phyloP scores from a whole-genome alignment of 1,140 invertebrate species.

The Saxidomus purpurata region DNA sequence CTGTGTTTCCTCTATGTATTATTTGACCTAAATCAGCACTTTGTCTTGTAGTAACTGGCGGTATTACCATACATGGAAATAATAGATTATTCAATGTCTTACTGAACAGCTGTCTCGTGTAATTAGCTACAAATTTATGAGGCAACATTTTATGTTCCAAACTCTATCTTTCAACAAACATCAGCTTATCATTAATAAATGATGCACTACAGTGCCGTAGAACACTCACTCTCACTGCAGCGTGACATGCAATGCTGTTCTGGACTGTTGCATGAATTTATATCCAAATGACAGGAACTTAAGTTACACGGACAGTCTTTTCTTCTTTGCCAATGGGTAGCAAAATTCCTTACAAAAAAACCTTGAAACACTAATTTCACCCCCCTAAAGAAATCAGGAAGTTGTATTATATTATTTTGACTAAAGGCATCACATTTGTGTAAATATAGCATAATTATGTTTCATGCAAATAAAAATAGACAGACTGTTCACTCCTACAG shows the following conservation, averaged over 20 bases:
- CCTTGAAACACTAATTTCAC: too few relatives aligned
- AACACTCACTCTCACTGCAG: not conserved
- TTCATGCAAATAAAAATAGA: too few relatives aligned
- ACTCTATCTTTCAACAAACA: not conserved
- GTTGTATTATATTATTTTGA: too few relatives aligned
- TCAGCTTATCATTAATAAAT: slow-evolving; percentile 11
- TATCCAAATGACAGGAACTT: not conserved
- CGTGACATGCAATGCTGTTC: not conserved
- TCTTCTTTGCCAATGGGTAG: too few relatives aligned
- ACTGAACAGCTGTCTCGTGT: slow-evolving; percentile 2
- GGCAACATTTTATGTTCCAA: not conserved
- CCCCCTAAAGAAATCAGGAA: too few relatives aligned
- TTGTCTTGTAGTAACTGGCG: not conserved
- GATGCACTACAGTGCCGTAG: not conserved
- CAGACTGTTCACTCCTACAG: too few relatives aligned
- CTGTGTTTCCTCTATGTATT: not conserved
- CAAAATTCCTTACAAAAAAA: too few relatives aligned
- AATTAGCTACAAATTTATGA: slow-evolving; percentile 34
- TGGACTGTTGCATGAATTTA: not conserved
- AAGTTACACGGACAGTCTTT: too few relatives aligned
- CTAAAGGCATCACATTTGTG: too few relatives aligned
- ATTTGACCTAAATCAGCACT: not conserved
- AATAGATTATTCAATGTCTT: slow-evolving; percentile 8
- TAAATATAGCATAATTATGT: too few relatives aligned
- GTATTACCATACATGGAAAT: not conserved